Base-by-base conservation (phyloP, 1,140 invertebrate species). In the Ceratoteleas bidentatus region DNA sequence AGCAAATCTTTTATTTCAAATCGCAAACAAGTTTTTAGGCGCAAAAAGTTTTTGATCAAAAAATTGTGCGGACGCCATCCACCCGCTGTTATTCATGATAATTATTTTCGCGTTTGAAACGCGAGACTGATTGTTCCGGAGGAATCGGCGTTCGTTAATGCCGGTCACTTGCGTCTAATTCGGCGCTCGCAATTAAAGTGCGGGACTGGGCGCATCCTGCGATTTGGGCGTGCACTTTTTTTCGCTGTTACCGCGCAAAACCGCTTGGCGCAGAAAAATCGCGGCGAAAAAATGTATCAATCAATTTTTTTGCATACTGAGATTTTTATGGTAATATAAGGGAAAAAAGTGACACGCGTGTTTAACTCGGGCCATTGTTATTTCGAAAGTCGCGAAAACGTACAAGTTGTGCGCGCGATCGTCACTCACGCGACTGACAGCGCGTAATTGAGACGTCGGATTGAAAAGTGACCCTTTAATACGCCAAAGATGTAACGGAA, bases 1-100 rank as follows among this genome's bases (percentile, higher is more conserved):
- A 60, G 43, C 52, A 65, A 65, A 75, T 75, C 72, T 75, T 75
- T 75, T 75, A 66, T 60, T 75, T 75, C 54, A 75, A 75, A 74
- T 74, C 43, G 61, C 61, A 66, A 74, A 74, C 72, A 74, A 74
- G 43, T 74, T 74, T 74, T 74, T 60, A 65, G 61, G 64, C 8
- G 58, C 34, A 61, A 70, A 70, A 60, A 52, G 16, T 60, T 60
- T 70, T 70, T 53, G 47, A 57, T 62, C 50, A 45, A 56, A 58
- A 69, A 50, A 38, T 58, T 69, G 43, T 57, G 45, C 5, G 47
- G 57, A 57, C 53, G 34, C 24, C 49, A 57, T 68, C 47, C 53
- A 52, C 36, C 47, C 24, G 24, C 34, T 65, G 36, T 32, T 60
- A 24, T 60, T 60, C 43, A 56, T 66, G 33, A 56, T 66, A 70